Base-by-base conservation (phyloP, 2,888 invertebrate genomes). In the Pantelozetes paolii region DNA sequence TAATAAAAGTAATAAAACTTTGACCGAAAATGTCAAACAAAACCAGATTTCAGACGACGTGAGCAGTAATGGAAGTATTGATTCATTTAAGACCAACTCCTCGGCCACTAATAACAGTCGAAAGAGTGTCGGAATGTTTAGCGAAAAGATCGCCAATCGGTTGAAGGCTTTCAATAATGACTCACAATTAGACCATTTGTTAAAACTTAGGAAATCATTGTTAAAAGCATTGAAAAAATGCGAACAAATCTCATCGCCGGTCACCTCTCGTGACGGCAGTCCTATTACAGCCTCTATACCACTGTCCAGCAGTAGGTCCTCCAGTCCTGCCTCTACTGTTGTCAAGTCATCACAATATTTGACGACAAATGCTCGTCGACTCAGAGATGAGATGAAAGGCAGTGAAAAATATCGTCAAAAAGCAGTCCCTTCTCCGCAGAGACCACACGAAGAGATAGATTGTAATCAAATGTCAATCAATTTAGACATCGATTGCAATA, bases 201-300 rank as follows among this genome's bases (percentile, higher is more conserved):
- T 80, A 77, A 78, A 79, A 71, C 77, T 81, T 69, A 77, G 81
- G 9, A 80, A 80, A 75, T 79, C 80, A 1, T 76, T 81, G 32
- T 74, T 81, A 13, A 80, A 79, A 73, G 81, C 80, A 42, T 80
- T 80, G 75, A 79, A 80, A 71, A 79, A 79, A 45, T 80, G 80
- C 74, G 79, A 80, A 71, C 76, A 75, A 15, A 75, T 76, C 9
- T 76, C 75, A 18, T 54, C 77, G 15, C 50, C 74, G 26, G 45
- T 50, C 30, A 70, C 42, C 30, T 73, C 73, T 1, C 73, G 73
- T 13, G 69, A 50, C 23, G 73, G 50, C 23, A 73, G 73, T 73
- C 73, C 73, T 8, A 45, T 67, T 11, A 57, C 57, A 15, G 57
- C 57, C 15, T 11, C 13, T 26, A 28, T 28, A 28, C 20, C 57